These are phyloP conservation scores for Apostichopus leukothele DNA, from an alignment of 53 echinoderm and acorn worm genomes.

Conservation along the genomic window DNA sequence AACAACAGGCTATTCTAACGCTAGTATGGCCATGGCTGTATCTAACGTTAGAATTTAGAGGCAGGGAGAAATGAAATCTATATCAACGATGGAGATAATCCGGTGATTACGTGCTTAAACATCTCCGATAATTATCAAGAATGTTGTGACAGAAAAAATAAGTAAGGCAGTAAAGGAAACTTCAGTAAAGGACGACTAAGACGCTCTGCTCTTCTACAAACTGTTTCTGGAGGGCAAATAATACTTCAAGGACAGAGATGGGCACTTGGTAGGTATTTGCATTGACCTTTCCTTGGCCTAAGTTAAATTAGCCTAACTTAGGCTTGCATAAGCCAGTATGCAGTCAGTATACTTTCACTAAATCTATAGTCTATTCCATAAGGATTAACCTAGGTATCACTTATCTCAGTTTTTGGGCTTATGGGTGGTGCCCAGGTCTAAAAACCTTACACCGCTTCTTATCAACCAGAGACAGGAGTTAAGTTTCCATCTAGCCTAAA, in stretches of 20 bases:
- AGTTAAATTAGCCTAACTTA: too few species aligned
- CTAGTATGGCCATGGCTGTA: slow-evolving; percentile 11
- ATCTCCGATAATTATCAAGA: not conserved
- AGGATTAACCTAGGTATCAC: too few species aligned
- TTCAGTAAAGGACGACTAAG: not conserved
- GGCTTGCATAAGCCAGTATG: too few species aligned
- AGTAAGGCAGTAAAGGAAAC: not conserved
- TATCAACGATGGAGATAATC: slow-evolving; percentile 14
- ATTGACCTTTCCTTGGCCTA: not conserved
- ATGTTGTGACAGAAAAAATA: not conserved
- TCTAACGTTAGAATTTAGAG: slow-evolving; percentile 18
- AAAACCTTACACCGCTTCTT: too few species aligned
- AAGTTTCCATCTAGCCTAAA: too few species aligned
- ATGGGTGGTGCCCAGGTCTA: too few species aligned
- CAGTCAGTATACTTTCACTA: too few species aligned
- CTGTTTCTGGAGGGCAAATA: slow-evolving; percentile 1
- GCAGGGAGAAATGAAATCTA: not conserved
- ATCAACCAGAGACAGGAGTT: too few species aligned
- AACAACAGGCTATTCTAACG: slow-evolving; percentile 37
- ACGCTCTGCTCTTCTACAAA: not conserved
- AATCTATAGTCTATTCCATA: too few species aligned
- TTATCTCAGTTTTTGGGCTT: too few species aligned
- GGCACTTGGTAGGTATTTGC: slow-evolving; percentile 50
- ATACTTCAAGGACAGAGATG: slow-evolving; percentile 15
- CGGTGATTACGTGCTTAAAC: not conserved